phyloP scores from a whole-genome alignment of 2,797 vertebrate genomes.

The Leptodactylus fallax region DNA sequence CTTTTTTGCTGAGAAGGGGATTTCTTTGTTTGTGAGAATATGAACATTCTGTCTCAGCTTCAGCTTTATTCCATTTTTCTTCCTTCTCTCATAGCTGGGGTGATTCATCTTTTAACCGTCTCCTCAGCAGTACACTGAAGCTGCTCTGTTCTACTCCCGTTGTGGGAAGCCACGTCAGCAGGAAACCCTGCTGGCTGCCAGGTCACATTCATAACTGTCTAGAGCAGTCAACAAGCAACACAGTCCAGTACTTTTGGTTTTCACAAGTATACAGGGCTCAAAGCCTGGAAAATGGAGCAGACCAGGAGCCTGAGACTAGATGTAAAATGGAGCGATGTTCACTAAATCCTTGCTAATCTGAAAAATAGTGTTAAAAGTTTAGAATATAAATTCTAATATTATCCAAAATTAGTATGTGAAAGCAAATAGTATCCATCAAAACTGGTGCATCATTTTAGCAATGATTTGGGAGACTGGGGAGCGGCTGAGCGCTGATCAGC shows the following conservation, averaged over 20 bases:
- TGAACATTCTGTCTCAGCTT: slow-evolving; percentile 55
- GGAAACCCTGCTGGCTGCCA: slow-evolving; percentile 75
- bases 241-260: slow-evolving; percentile 64
- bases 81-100: slow-evolving; percentile 62
- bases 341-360: background rate
- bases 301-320: background rate
- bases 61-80: slow-evolving; percentile 38
- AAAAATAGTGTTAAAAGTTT: background rate
- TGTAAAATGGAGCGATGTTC: background rate
- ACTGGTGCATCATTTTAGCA: background rate
- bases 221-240: slow-evolving; percentile 66
- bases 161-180: slow-evolving; percentile 80
- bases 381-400: background rate
- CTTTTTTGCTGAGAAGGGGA: background rate
- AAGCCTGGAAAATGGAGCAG: slow-evolving; percentile 20
- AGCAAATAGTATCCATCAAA: background rate
- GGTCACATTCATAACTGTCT: slow-evolving; percentile 75
- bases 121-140: slow-evolving; percentile 68
- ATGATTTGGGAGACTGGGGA: background rate
- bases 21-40: background rate
- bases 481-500: no score
- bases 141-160: slow-evolving; percentile 70
- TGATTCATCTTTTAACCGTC: slow-evolving; percentile 67
- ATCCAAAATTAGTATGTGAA: background rate
- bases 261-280: slow-evolving; percentile 52